A percentile compares a stretch with the other conserved stretches of the same genome.
Evolutionary conservation across 2,888 invertebrate species (phyloP).

Genomic region (Aphelenchoides bicaudatus): DNA sequence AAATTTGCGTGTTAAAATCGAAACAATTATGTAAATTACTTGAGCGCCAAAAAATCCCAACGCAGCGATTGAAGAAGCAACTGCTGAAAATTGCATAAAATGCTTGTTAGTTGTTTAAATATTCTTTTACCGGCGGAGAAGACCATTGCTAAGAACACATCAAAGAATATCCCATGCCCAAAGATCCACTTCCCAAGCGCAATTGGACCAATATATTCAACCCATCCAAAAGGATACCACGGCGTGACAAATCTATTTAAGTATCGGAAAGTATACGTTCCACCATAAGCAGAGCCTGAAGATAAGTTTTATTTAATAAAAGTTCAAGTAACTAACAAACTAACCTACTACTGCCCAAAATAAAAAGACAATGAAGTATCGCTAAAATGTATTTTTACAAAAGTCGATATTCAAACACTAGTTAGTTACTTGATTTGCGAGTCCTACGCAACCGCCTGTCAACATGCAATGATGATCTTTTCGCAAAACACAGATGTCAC

Average conservation of each 20-base stretch:
- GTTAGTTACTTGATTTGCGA: constrained; percentile 60
- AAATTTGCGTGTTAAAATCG: constrained; percentile 17
- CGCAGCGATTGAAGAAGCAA: constrained; percentile 41
- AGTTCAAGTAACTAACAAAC: constrained; percentile 40
- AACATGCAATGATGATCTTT: constrained; percentile 64
- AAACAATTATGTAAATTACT: constrained; percentile 27
- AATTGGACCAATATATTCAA: constrained; percentile 50
- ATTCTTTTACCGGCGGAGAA: no score
- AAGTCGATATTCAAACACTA: background rate
- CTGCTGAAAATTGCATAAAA: no score
- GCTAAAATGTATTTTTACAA: constrained; percentile 39
- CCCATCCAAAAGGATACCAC: constrained; percentile 52
- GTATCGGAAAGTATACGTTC: constrained; percentile 31
- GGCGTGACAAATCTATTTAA: constrained; percentile 40
- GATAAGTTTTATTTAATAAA: constrained; percentile 34
- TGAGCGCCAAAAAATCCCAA: constrained; percentile 50
- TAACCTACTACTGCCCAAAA: constrained; percentile 58
- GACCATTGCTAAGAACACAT: constrained; percentile 35
- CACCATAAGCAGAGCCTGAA: constrained; percentile 33
- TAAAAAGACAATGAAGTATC: constrained; percentile 62
- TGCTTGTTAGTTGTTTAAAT: no score
- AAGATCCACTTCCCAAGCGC: constrained; percentile 46
- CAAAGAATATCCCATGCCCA: constrained; percentile 33
- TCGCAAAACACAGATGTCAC: constrained; percentile 62
- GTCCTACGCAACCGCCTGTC: constrained; percentile 62